Percentiles rank a stretch among this genome's conserved stretches.
Conservation (phyloP, 2,797 vertebrate species). For the Sebastes umbrosus region DNA sequence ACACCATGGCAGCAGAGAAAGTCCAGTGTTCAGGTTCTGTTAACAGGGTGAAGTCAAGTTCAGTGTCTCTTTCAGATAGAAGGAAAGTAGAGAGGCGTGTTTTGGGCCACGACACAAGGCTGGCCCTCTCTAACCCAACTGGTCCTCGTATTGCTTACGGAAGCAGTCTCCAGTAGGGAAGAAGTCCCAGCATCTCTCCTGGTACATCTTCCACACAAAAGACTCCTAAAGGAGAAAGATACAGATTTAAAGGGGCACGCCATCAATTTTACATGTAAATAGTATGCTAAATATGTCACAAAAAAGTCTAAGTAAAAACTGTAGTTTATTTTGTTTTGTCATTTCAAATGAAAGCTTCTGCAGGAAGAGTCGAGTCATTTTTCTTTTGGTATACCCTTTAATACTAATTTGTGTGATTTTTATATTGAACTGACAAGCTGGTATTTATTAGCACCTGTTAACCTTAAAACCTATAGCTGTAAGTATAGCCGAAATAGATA, state of each 20-base stretch:
- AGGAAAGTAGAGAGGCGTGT: slow-evolving; percentile 31
- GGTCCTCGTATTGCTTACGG: slow-evolving; percentile 98
- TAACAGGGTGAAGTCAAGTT: slow-evolving; percentile 44
- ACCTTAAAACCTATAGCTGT: no score
- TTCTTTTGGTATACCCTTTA: no score
- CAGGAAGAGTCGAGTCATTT: no score
- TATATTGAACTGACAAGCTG: no score
- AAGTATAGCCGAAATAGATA: no score
- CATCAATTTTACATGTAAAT: neutral
- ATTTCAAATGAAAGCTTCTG: no score
- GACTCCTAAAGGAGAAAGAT: slow-evolving; percentile 87
- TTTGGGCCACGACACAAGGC: neutral
- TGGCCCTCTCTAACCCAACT: slow-evolving; percentile 85
- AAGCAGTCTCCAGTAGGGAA: slow-evolving; percentile 98
- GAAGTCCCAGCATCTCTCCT: slow-evolving; percentile 99
- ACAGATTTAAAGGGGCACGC: fast-evolving
- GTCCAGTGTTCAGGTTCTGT: slow-evolving; percentile 41
- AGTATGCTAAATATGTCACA: no score
- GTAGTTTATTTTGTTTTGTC: no score
- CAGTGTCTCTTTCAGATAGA: slow-evolving; percentile 46
- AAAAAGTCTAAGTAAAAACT: no score
- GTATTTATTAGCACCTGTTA: no score
- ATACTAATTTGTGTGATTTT: no score
- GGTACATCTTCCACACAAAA: slow-evolving; percentile 99
- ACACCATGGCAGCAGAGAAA: slow-evolving; percentile 44